A percentile compares a stretch with the other conserved stretches of the same genome.
Conservation (phyloP, 1,140 invertebrate genomes). For the Cherax quadricarinatus region DNA sequence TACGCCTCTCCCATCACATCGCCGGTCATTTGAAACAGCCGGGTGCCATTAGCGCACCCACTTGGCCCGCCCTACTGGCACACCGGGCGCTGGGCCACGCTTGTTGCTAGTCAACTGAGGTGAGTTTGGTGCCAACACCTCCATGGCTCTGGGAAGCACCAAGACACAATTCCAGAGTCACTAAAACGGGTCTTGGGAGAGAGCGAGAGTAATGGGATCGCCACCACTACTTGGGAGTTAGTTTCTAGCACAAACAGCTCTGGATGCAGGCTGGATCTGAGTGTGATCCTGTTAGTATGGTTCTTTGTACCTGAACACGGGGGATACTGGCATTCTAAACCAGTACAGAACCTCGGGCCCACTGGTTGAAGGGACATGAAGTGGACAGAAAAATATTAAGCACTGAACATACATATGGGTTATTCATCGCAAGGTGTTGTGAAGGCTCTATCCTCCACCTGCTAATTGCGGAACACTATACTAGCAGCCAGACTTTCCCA, state of each 20-base stretch:
- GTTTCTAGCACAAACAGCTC: too few species aligned
- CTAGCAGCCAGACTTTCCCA: too few species aligned
- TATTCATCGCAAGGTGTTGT: too few species aligned
- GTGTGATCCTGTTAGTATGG: background rate
- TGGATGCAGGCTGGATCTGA: too few species aligned
- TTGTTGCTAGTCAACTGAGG: constrained; percentile 45
- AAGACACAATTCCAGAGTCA: background rate
- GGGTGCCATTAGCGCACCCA: background rate
- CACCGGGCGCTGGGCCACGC: background rate
- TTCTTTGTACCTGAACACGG: background rate
- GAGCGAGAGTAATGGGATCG: background rate
- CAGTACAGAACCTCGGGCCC: background rate
- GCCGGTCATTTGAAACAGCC: constrained; percentile 69
- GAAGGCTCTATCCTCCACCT: background rate
- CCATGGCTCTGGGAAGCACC: background rate
- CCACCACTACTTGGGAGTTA: background rate
- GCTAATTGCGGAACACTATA: background rate
- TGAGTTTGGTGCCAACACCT: background rate
- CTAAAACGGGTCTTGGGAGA: background rate
- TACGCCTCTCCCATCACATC: constrained; percentile 73
- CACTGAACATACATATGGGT: too few species aligned
- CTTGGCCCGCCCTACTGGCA: background rate
- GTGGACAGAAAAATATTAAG: too few species aligned
- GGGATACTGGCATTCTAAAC: background rate
- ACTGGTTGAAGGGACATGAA: background rate